Base-by-base conservation (phyloP, 2,113 vertebrate genomes). In the Colistium nudipinnis region DNA sequence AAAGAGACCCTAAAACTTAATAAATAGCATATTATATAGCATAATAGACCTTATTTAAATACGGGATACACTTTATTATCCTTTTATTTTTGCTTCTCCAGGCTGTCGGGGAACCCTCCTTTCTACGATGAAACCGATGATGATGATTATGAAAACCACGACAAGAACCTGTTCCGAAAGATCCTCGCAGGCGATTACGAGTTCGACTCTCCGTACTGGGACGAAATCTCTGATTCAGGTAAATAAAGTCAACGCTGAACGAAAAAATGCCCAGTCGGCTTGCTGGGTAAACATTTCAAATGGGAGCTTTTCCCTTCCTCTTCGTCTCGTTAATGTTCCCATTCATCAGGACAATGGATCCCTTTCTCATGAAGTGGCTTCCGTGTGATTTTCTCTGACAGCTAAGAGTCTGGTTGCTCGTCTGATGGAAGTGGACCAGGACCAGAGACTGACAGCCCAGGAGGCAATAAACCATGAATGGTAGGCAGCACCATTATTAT, bases 161-260 rank as follows among this genome's bases (percentile, higher is more conserved):
- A 99, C 86, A 98, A 99, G 92, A 99, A 98, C 82, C 92, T 99
- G 39, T 99, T 98, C 87, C 93, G 97, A 35, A 99, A 99, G 92
- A 99, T 98, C 86, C 91, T 99, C 73, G 95, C 96, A 0, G 97
- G 96, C 4, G 96, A 98, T 91, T 98, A 98, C 0, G 97, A 98
- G 85, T 98, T 99, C 12, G 97, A 98, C 83, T 98, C 97, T 0
- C 97, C 97, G 0, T 99, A 99, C 88, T 99, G 97, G 97, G 97
- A 99, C 62, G 96, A 98, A 47, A 99, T 99, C 84, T 98, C 97
- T 0, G 97, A 98, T 77, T 97, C 97, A 1, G 97, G 97, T 98
- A 87, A 2, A 62, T 31, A 1, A 76, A 57, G 22, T 65, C 10
- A 60, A 57, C 57, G 16, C 43, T 24, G 54, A 78, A 60, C 16